These are phyloP conservation scores for Colostygia pectinataria DNA, from an alignment of 2,888 invertebrate species.

Conservation along the genomic window DNA sequence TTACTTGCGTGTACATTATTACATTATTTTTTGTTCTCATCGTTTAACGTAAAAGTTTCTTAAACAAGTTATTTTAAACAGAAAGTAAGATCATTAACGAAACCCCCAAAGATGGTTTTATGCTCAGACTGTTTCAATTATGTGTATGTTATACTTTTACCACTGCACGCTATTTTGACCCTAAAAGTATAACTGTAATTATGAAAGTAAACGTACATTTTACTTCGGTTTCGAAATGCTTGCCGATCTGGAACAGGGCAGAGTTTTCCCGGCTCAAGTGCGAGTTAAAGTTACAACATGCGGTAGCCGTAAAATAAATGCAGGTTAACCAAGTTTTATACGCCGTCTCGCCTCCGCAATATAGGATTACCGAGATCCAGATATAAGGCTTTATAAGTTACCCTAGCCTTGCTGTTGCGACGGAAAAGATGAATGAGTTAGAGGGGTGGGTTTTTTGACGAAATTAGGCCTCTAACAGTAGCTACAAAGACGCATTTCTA, in stretches of 20 bases:
- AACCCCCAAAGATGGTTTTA: too few species aligned
- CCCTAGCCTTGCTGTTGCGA: conserved; percentile 1
- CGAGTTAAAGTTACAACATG: conserved; percentile 17
- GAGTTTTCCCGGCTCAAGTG: conserved; percentile 12
- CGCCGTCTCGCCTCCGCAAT: conserved; percentile 17
- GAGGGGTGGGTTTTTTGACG: neutral
- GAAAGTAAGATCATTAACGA: too few species aligned
- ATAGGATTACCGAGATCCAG: conserved; percentile 24
- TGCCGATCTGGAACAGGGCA: conserved; percentile 4
- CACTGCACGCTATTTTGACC: too few species aligned
- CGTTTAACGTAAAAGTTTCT: too few species aligned
- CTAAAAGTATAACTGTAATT: too few species aligned
- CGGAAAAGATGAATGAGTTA: conserved; percentile 1
- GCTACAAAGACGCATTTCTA: too few species aligned
- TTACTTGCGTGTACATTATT: too few species aligned
- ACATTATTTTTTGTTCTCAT: too few species aligned
- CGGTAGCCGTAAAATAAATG: conserved; percentile 23
- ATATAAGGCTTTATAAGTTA: conserved; percentile 18
- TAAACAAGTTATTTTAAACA: too few species aligned
- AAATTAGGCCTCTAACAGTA: neutral
- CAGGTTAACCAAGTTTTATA: conserved; percentile 24
- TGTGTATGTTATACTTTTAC: too few species aligned
- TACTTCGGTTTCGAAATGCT: conserved; percentile 4
- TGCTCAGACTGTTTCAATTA: too few species aligned
- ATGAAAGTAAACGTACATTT: conserved; percentile 2